phyloP scores from a whole-genome alignment of 2,888 invertebrate genomes.

The Tribolium freemani region DNA sequence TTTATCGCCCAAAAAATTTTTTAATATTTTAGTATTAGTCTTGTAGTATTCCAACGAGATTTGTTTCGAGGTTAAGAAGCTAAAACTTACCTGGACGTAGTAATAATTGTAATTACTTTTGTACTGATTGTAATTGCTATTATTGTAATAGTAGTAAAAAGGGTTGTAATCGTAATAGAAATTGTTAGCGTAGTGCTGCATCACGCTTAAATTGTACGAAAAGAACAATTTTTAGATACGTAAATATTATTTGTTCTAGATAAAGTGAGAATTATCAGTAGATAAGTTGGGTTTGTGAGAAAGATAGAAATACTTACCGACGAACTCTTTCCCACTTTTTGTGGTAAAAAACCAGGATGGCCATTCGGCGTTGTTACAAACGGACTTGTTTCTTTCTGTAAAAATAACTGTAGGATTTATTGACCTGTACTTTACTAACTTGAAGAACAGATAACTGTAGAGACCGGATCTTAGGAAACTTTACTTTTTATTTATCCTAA shows the following conservation, averaged over 20 bases:
- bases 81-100: constrained; percentile 15
- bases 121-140: background rate
- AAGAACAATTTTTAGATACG: constrained; percentile 23
- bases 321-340: constrained; percentile 87
- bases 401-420: constrained; percentile 44
- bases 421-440: constrained; percentile 9
- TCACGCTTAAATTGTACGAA: constrained; percentile 7
- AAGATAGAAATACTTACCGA: constrained; percentile 43
- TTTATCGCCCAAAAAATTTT: background rate
- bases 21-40: background rate
- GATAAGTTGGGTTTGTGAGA: constrained; percentile 29
- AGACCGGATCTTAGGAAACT: no score
- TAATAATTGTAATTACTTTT: background rate
- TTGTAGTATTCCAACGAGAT: no score
- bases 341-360: constrained; percentile 93
- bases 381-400: constrained; percentile 81
- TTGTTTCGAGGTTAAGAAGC: no score
- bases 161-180: constrained; percentile 26
- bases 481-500: no score
- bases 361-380: constrained; percentile 91
- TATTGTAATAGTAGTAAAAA: constrained; percentile 9
- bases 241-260: constrained; percentile 40
- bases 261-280: constrained; percentile 40
- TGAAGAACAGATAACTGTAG: no score
- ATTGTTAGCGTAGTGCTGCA: constrained; percentile 33